Conservation (phyloP, 1,140 invertebrate genomes). For the Platyscapa corneri region DNA sequence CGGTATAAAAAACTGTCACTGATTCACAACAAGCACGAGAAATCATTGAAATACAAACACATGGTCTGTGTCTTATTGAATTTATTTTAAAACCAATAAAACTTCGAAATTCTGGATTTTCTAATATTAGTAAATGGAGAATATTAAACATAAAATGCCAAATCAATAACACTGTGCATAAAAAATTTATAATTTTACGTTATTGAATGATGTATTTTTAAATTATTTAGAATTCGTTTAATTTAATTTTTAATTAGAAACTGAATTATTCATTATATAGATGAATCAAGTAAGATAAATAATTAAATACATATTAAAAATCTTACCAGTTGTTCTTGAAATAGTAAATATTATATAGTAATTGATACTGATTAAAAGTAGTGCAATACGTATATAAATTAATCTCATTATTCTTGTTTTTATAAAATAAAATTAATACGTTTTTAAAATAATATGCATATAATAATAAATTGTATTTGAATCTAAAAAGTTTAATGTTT, state of each 20-base stretch:
- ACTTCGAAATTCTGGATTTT: constrained; percentile 6
- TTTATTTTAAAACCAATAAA: constrained; percentile 23
- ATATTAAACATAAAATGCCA: not conserved
- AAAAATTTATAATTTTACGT: not conserved
- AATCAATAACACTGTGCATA: not conserved
- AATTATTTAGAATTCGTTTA: not conserved
- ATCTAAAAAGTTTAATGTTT: not conserved
- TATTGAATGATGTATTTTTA: not conserved
- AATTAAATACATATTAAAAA: not conserved
- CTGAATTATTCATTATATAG: not conserved
- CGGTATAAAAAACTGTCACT: constrained; percentile 59
- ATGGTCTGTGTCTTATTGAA: constrained; percentile 54
- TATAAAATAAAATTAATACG: not conserved
- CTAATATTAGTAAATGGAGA: not conserved
- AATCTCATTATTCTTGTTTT: not conserved
- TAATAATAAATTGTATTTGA: not conserved
- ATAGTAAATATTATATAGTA: not conserved
- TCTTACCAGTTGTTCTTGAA: not conserved
- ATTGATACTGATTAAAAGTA: not conserved
- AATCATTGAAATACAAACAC: constrained; percentile 51
- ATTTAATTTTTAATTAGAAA: not conserved
- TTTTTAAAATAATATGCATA: not conserved
- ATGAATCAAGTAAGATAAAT: not conserved
- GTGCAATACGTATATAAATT: not conserved
- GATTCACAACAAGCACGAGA: constrained; percentile 62